phyloP scores from a whole-genome alignment of 2,888 invertebrate genomes.

The Caenorhabditis panamensis region DNA sequence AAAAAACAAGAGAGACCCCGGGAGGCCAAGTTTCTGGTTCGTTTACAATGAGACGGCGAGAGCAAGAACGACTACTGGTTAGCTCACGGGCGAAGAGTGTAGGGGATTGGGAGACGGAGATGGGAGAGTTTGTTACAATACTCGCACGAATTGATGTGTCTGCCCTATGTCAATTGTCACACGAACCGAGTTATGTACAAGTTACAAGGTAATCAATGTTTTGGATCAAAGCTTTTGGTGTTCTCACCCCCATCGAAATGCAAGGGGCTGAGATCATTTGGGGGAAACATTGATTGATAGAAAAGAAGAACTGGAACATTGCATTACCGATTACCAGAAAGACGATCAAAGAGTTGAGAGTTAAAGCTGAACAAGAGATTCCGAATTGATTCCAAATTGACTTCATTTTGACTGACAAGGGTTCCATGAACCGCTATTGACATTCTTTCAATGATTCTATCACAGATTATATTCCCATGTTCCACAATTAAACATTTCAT shows the following conservation, averaged over 20 bases:
- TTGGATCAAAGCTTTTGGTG: neutral
- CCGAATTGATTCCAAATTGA: neutral
- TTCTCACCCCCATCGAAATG: too few relatives aligned
- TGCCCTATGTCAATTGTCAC: conserved; percentile 54
- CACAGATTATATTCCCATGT: neutral
- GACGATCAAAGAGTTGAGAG: conserved; percentile 40
- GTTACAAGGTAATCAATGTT: conserved; percentile 16
- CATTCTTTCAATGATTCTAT: neutral
- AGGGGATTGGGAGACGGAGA: conserved; percentile 25
- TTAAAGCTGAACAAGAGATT: conserved; percentile 31
- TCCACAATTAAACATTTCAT: neutral
- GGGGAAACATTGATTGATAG: neutral
- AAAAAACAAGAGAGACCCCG: conserved; percentile 33
- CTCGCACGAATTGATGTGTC: conserved; percentile 43
- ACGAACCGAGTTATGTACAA: conserved; percentile 24
- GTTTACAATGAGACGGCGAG: conserved; percentile 34
- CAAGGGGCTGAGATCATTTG: neutral
- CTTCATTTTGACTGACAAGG: conserved; percentile 18
- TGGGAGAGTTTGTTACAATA: conserved; percentile 38
- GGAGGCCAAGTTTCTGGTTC: conserved; percentile 14
- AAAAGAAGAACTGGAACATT: too few relatives aligned
- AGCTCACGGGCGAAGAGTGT: conserved; percentile 16
- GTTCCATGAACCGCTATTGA: conserved; percentile 35
- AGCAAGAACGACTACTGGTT: conserved; percentile 52
- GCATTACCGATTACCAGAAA: conserved; percentile 38